These are phyloP conservation scores for Abrostola triplasia DNA, from an alignment of 2,888 invertebrate species.

Conservation along the genomic window DNA sequence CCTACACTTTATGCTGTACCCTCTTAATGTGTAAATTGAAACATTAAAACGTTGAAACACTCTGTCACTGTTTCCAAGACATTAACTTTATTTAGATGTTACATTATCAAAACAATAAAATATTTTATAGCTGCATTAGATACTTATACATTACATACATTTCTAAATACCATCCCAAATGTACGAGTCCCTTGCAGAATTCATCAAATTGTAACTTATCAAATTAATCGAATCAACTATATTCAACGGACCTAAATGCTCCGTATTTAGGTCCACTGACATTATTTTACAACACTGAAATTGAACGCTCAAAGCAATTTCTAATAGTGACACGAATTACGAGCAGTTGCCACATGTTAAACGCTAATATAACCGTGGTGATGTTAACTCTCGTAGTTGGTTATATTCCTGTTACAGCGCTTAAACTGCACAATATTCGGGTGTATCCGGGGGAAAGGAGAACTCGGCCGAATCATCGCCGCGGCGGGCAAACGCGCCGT, in stretches of 20 bases:
- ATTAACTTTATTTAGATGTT: conserved; percentile 13
- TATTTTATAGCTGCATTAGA: no score
- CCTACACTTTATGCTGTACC: conserved; percentile 12
- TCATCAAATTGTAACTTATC: no score
- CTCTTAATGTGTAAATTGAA: conserved; percentile 31
- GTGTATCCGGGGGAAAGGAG: conserved; percentile 44
- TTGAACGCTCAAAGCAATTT: conserved; percentile 3
- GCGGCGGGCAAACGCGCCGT: conserved; percentile 25
- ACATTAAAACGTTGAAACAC: conserved; percentile 26
- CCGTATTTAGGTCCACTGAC: no score
- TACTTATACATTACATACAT: no score
- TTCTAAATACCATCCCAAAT: no score
- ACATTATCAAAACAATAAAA: conserved; percentile 8
- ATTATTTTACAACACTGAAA: background rate
- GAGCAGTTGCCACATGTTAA: conserved; percentile 10
- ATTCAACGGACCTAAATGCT: no score
- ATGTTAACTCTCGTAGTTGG: conserved; percentile 17
- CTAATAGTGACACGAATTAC: conserved; percentile 1
- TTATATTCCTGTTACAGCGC: conserved; percentile 33
- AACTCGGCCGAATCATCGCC: conserved; percentile 39
- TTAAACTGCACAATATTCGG: conserved; percentile 51
- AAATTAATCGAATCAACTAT: no score
- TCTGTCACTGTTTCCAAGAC: conserved; percentile 11
- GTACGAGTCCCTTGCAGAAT: no score
- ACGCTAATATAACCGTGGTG: conserved; percentile 11